Base-by-base conservation (phyloP, 2,113 vertebrate species). In the Oriolus oriolus region DNA sequence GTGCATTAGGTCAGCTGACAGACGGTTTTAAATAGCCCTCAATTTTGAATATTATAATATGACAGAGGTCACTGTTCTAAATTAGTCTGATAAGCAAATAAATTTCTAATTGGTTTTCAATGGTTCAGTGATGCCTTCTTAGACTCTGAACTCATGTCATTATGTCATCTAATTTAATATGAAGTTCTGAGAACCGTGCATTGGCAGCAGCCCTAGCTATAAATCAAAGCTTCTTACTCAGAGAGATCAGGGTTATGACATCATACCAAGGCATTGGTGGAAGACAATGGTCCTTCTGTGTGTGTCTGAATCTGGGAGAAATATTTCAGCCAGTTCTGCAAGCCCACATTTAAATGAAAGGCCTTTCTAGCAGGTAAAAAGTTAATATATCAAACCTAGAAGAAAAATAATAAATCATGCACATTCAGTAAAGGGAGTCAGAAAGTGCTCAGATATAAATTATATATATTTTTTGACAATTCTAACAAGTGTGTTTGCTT, bases 261-360 rank as follows among this genome's bases (percentile, higher is more conserved):
- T 96, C 95, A 97, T 87, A 94, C 77, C 1, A 30, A 95, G 54
- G 84, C 75, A 87, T 68, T 26, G 63, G 64, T 59, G 11, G 37
- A 90, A 96, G 85, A 97, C 97, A 97, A 97, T 95, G 85, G 89
- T 89, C 92, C 93, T 91, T 96, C 96, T 97, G 90, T 97, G 84
- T 66, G 56, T 74, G 24, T 69, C 50, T 92, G 89, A 93, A 91
- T 81, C 87, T 94, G 92, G 74, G 70, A 95, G 94, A 95, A 94
- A 85, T 75, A 93, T 68, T 93, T 85, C 88, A 96, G 86, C 49
- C 80, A 87, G 78, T 89, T 71, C 83, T 89, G 65, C 65, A 89
- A 92, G 53, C 47, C 86, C 37, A 64, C 6, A 8, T 90, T 94
- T 82, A 86, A 96, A 96, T 65, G 73, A 96, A 97, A 95, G 71